Base-by-base conservation (phyloP, 2,888 invertebrate genomes). In the Pandemis corylana region DNA sequence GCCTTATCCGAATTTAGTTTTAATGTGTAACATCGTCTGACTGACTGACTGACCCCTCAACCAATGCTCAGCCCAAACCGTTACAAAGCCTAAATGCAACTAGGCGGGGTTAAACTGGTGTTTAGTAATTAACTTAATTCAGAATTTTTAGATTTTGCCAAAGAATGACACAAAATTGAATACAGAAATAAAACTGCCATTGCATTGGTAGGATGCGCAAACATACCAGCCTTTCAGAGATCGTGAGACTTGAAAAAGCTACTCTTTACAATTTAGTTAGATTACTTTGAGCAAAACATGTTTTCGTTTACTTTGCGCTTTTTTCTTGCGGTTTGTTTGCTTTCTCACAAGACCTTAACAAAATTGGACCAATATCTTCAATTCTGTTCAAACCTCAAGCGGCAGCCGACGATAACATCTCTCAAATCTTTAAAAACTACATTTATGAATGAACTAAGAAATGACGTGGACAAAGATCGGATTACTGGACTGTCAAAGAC, bases 391-490 rank as follows among this genome's bases (percentile, higher is more conserved):
- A 44, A 41, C 15, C 70, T 46, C 20, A 67, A 75, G 53, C 75
- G 70, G 20, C 53, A 28, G 59, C 42, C 44, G 67, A 75, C 51
- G 67, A 75, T 75, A 75, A 63, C 67, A 67, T 75, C 74, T 64
- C 63, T 28, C 61, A 51, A 74, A 65, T 66, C 13, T 68, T 74
- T 56, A 64, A 74, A 74, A 74, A 65, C 65, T 70, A 65, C 73
- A 67, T 80, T 78, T 76, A 80, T 86, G 82, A 88, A 88, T 87
- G 85, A 85, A 83, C 66, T 69, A 76, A 77, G 78, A 78, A 81
- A 79, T 76, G 66, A 53, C 67, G 53, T 69, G 70, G 76, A 76
- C 76, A 86, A 84, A 80, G 76, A 77, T 44, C 76, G 81, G 85
- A 85, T 86, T 81, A 85, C 77, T 79, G 76, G 77, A 76, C 72